These are phyloP conservation scores for Odontesthes bonariensis DNA, from an alignment of 2,113 vertebrate genomes.

Conservation along the genomic window DNA sequence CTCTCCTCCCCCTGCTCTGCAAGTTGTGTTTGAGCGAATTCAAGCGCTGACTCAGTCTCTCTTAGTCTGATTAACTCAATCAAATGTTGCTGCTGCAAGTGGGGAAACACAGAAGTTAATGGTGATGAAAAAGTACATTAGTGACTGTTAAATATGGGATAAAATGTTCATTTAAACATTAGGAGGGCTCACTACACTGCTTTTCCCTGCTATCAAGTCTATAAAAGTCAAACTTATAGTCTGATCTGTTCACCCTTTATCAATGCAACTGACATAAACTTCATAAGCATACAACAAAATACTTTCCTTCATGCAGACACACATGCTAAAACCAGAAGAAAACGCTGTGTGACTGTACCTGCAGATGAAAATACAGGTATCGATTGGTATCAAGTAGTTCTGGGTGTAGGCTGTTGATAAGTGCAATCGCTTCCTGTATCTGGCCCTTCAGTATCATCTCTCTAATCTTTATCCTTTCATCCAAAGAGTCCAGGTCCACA, in stretches of 20 bases:
- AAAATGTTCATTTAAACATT: no score
- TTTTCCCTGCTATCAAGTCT: no score
- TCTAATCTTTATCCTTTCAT: slow-evolving; percentile 97
- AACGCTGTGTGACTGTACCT: slow-evolving; percentile 80
- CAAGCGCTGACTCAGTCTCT: slow-evolving; percentile 96
- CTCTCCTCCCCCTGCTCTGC: slow-evolving; percentile 99
- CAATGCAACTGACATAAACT: no score
- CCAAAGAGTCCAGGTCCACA: slow-evolving; percentile 95
- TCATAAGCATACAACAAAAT: neutral
- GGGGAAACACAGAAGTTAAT: neutral
- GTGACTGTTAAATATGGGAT: neutral
- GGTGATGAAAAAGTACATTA: neutral
- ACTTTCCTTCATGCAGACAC: neutral
- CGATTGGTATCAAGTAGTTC: slow-evolving; percentile 97
- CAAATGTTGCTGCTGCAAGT: slow-evolving; percentile 94
- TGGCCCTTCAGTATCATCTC: slow-evolving; percentile 99
- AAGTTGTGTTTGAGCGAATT: slow-evolving; percentile 98
- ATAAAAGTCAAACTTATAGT: no score
- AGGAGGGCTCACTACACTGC: no score
- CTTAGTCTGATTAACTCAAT: slow-evolving; percentile 98
- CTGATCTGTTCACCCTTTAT: no score
- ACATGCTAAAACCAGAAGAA: neutral
- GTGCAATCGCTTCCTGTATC: slow-evolving; percentile 96
- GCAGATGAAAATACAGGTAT: slow-evolving; percentile 97
- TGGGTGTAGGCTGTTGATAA: slow-evolving; percentile 97